Evolutionary conservation across 2,797 vertebrate genomes (phyloP).

Genomic region (Acipenser transmontanus): DNA sequence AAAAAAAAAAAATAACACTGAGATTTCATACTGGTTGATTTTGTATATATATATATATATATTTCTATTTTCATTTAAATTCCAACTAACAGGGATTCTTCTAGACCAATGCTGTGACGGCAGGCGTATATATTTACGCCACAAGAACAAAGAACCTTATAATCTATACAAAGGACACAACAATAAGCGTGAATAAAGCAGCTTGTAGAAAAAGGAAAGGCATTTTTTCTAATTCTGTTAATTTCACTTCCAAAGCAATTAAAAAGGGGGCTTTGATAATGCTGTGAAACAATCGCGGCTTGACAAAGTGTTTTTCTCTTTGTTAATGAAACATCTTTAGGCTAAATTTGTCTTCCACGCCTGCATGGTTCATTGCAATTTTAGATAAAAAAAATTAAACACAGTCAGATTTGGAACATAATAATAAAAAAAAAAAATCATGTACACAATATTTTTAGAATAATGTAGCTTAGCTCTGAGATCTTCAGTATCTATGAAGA

Average conservation of each 20-base stretch:
- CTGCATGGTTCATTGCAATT: constrained; percentile 74
- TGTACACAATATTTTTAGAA: constrained; percentile 68
- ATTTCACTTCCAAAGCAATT: constrained; percentile 97
- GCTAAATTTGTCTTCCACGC: constrained; percentile 80
- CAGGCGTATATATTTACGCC: constrained; percentile 82
- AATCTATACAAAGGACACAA: constrained; percentile 87
- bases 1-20: constrained; percentile 13
- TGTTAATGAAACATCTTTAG: constrained; percentile 84
- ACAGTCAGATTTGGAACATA: constrained; percentile 71
- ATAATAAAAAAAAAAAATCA: constrained; percentile 50
- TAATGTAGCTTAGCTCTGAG: constrained; percentile 48
- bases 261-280: constrained; percentile 84
- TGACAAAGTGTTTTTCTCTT: constrained; percentile 84
- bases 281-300: constrained; percentile 75
- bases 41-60: background rate
- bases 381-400: constrained; percentile 82
- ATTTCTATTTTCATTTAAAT: constrained; percentile 57
- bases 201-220: constrained; percentile 76
- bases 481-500: constrained; percentile 73
- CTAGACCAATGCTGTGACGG: constrained; percentile 70
- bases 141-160: constrained; percentile 82
- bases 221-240: constrained; percentile 93
- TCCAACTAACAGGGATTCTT: constrained; percentile 54
- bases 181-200: constrained; percentile 86
- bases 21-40: constrained; percentile 33